Evolutionary conservation across 2,888 invertebrate genomes (phyloP).

Genomic region (Mythimna ferrago): DNA sequence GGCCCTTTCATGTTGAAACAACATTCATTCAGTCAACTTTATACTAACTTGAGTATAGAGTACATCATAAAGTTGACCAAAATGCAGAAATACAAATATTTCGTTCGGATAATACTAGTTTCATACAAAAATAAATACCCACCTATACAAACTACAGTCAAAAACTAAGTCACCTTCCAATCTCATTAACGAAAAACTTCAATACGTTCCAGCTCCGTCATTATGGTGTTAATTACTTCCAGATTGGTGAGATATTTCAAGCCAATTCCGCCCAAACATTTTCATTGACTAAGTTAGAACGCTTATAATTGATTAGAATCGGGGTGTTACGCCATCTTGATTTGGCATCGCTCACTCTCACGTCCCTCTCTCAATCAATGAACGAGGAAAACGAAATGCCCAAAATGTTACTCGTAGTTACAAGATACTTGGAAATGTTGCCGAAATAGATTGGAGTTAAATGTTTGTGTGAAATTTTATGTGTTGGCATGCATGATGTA

Average conservation of each 20-base stretch:
- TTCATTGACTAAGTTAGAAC: conserved; percentile 59
- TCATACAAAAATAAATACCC: too few species aligned
- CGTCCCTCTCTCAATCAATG: conserved; percentile 62
- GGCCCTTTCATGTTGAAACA: too few species aligned
- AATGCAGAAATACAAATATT: too few species aligned
- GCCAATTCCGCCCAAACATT: conserved; percentile 55
- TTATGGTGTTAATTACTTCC: conserved; percentile 57
- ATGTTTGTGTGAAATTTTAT: conserved; percentile 3
- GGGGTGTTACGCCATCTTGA: conserved; percentile 62
- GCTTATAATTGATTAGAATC: conserved; percentile 66
- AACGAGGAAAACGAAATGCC: conserved; percentile 63
- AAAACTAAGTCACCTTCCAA: not conserved
- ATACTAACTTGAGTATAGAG: too few species aligned
- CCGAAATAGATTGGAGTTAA: conserved; percentile 24
- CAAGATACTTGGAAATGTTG: conserved; percentile 41
- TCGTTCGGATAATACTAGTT: too few species aligned
- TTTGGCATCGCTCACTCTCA: conserved; percentile 67
- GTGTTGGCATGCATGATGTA: not conserved
- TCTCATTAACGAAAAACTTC: conserved; percentile 25
- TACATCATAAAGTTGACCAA: too few species aligned
- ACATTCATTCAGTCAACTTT: too few species aligned
- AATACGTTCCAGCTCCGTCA: conserved; percentile 26
- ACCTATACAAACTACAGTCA: not conserved
- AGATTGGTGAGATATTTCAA: conserved; percentile 57
- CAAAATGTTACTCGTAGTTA: conserved; percentile 45